These are phyloP conservation scores for Melanostoma scalare DNA, from an alignment of 2,888 invertebrate species.

Conservation along the genomic window DNA sequence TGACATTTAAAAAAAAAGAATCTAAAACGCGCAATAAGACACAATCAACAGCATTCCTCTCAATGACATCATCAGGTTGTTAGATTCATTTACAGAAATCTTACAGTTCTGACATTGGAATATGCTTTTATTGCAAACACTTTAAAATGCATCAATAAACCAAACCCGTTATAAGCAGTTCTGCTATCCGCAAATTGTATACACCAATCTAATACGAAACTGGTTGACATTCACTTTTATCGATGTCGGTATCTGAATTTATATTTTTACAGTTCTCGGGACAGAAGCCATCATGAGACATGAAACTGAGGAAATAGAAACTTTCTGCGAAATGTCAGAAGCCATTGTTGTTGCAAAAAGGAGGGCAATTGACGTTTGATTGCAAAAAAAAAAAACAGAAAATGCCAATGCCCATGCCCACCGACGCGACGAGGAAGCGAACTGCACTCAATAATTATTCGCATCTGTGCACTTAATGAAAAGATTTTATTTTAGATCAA, in stretches of 20 bases:
- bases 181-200: not conserved
- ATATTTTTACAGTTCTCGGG: conserved; percentile 23
- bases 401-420: too few relatives aligned
- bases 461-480: conserved; percentile 34
- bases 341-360: conserved; percentile 24
- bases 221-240: conserved; percentile 61
- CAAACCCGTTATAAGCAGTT: conserved; percentile 31
- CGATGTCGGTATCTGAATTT: conserved; percentile 1
- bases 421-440: conserved; percentile 26
- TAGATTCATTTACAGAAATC: conserved; percentile 43
- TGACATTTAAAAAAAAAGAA: conserved; percentile 16
- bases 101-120: conserved; percentile 42
- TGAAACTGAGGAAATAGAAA: not conserved
- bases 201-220: conserved; percentile 23
- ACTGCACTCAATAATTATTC: conserved; percentile 36
- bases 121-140: conserved; percentile 19
- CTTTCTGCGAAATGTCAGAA: conserved; percentile 37
- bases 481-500: conserved; percentile 23
- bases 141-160: conserved; percentile 37
- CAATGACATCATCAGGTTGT: conserved; percentile 43
- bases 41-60: conserved; percentile 11
- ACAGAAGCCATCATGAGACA: not conserved
- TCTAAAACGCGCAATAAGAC: not conserved
- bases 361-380: conserved; percentile 11
- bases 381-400: not conserved